These are phyloP conservation scores for Xiphydria camelus DNA, from an alignment of 2,888 invertebrate species.

Conservation along the genomic window DNA sequence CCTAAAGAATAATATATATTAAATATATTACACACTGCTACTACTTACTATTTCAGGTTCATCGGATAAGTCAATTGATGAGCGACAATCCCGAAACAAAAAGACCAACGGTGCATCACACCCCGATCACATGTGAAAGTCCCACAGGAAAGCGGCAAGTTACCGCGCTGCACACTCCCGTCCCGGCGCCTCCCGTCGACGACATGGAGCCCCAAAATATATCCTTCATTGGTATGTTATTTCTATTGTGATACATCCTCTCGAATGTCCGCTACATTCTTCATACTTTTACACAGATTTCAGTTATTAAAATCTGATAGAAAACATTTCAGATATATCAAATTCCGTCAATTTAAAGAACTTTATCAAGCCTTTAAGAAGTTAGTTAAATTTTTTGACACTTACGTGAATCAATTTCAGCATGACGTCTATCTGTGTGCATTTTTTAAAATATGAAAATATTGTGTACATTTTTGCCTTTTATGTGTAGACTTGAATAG, in stretches of 20 bases:
- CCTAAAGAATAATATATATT: background rate
- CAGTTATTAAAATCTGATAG: too few relatives aligned
- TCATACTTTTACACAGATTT: too few relatives aligned
- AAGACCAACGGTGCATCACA: constrained; percentile 51
- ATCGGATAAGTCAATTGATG: constrained; percentile 57
- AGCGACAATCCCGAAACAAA: constrained; percentile 53
- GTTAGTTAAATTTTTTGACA: too few relatives aligned
- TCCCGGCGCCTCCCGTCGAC: constrained; percentile 72
- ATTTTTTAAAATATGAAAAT: too few relatives aligned
- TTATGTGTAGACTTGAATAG: too few relatives aligned
- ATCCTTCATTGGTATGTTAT: constrained; percentile 81
- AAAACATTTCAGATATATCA: too few relatives aligned
- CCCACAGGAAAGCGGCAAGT: constrained; percentile 50
- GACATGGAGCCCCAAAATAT: constrained; percentile 94
- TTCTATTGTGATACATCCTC: background rate
- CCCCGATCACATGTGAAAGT: constrained; percentile 50
- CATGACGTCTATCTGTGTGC: too few relatives aligned
- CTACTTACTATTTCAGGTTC: constrained; percentile 52
- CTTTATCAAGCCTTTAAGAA: too few relatives aligned
- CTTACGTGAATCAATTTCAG: too few relatives aligned
- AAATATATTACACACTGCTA: background rate
- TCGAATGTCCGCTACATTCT: background rate
- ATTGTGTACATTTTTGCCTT: too few relatives aligned
- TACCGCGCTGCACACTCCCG: constrained; percentile 61
- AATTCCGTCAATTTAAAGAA: too few relatives aligned